Conservation (phyloP, 2,888 invertebrate species). For the Torymus auratus region DNA sequence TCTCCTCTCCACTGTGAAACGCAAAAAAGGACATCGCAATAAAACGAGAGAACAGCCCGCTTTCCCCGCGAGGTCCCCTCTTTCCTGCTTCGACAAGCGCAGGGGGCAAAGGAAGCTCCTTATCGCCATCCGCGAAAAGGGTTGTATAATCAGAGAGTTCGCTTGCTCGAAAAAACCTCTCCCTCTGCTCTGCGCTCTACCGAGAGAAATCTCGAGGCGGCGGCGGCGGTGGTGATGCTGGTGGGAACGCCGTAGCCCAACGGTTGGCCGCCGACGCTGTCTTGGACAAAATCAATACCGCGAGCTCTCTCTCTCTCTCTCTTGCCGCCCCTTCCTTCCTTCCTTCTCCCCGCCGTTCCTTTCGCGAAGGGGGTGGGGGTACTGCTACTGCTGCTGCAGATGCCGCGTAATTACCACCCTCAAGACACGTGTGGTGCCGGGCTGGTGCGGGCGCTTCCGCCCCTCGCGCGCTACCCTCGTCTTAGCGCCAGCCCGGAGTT, state of each 20-base stretch:
- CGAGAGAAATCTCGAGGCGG: conserved; percentile 46
- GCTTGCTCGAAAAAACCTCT: no score
- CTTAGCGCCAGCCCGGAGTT: conserved; percentile 57
- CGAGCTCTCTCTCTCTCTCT: conserved; percentile 58
- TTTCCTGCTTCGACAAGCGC: no score
- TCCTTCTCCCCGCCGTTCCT: background rate
- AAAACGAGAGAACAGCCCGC: background rate
- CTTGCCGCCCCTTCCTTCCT: background rate
- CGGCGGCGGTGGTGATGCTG: conserved; percentile 73
- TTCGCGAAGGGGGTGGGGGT: no score
- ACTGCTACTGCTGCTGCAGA: conserved; percentile 71
- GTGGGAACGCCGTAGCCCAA: conserved; percentile 60
- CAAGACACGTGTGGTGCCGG: conserved; percentile 75
- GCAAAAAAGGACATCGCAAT: conserved; percentile 32
- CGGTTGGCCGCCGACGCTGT: conserved; percentile 69
- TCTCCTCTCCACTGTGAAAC: background rate
- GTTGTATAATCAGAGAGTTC: conserved; percentile 25
- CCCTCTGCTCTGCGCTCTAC: no score
- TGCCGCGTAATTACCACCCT: conserved; percentile 77
- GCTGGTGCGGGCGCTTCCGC: conserved; percentile 19
- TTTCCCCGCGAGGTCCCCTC: no score
- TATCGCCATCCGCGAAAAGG: conserved; percentile 18
- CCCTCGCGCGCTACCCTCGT: conserved; percentile 48
- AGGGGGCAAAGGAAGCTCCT: conserved; percentile 27
- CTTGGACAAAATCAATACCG: conserved; percentile 77